Evolutionary conservation across 2,888 invertebrate genomes (phyloP).

Genomic region (Dynastes hyllus): DNA sequence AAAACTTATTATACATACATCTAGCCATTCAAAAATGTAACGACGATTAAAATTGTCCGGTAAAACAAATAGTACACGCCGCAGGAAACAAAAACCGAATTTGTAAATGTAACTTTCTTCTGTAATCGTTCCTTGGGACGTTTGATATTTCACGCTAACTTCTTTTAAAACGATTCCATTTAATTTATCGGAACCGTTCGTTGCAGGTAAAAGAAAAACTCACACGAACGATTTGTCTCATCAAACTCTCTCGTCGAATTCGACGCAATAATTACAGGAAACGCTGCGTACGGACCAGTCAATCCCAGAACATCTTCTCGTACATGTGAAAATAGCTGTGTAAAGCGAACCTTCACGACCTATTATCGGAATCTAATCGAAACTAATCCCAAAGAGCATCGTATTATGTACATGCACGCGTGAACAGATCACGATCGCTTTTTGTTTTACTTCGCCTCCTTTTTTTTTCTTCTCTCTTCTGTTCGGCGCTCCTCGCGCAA

Average conservation of each 20-base stretch:
- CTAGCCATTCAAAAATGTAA: too few relatives aligned
- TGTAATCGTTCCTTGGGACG: background rate
- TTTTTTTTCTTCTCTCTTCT: slow-evolving; percentile 54
- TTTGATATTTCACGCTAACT: slow-evolving; percentile 38
- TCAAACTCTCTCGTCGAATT: slow-evolving; percentile 41
- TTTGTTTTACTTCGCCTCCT: slow-evolving; percentile 65
- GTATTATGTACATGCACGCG: slow-evolving; percentile 66
- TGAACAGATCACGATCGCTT: slow-evolving; percentile 67
- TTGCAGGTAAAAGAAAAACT: slow-evolving; percentile 29
- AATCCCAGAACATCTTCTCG: slow-evolving; percentile 34
- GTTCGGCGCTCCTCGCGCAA: slow-evolving; percentile 59
- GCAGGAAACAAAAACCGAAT: too few relatives aligned
- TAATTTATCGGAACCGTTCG: slow-evolving; percentile 29
- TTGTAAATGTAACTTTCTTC: background rate
- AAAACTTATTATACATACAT: too few relatives aligned
- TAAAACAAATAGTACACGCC: too few relatives aligned
- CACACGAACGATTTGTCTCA: slow-evolving; percentile 34
- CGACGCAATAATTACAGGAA: slow-evolving; percentile 47
- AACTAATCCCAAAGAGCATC: slow-evolving; percentile 63
- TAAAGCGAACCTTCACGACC: slow-evolving; percentile 63
- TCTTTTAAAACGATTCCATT: slow-evolving; percentile 38
- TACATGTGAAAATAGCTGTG: slow-evolving; percentile 54
- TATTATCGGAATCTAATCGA: slow-evolving; percentile 63
- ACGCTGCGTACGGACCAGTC: slow-evolving; percentile 28
- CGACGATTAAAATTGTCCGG: too few relatives aligned